phyloP scores from a whole-genome alignment of 2,113 vertebrate species.

The Prionailurus viverrinus region DNA sequence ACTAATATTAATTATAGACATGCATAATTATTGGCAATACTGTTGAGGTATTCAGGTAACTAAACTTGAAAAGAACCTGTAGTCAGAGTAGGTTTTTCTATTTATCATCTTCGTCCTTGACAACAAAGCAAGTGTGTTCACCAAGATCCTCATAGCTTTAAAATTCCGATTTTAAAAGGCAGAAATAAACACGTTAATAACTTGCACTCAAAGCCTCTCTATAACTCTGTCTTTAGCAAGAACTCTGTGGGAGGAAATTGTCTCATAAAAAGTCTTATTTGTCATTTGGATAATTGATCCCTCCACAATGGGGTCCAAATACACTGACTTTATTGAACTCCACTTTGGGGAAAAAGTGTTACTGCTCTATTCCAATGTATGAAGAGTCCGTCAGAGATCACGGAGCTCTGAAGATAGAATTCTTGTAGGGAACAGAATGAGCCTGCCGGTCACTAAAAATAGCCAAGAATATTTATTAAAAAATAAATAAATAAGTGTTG shows the following conservation, averaged over 20 bases:
- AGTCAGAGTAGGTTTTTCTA: neutral
- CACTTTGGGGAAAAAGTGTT: neutral
- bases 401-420: constrained; percentile 61
- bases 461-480: constrained; percentile 77
- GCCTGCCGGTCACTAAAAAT: constrained; percentile 77
- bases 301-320: neutral
- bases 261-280: neutral
- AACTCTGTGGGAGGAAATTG: neutral
- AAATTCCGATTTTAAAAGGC: constrained; percentile 9
- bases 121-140: neutral
- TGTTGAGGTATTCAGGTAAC: neutral
- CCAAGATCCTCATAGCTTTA: neutral
- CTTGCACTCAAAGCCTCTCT: neutral
- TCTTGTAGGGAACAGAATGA: constrained; percentile 78
- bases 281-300: neutral
- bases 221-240: neutral
- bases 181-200: constrained; percentile 7
- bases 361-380: neutral
- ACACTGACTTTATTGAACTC: neutral
- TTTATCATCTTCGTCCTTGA: neutral
- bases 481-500: constrained; percentile 66
- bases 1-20: neutral
- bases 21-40: neutral
- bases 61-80: neutral
- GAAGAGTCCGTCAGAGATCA: constrained; percentile 25